Evolutionary conservation across 1,140 invertebrate genomes (phyloP).

Genomic region (Lepidurus packardi): DNA sequence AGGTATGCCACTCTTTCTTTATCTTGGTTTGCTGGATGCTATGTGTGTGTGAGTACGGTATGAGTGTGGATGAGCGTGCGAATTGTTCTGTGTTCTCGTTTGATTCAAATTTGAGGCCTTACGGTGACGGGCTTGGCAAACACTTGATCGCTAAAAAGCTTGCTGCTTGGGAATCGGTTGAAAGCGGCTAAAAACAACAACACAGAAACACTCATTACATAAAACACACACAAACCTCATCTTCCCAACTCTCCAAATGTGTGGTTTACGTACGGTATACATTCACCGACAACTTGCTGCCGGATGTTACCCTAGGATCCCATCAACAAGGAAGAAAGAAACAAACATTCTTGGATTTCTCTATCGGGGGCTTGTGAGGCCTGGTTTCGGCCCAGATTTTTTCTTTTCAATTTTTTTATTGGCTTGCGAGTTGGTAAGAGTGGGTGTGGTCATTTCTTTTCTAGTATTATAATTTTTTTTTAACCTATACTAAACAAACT

Average conservation of each 20-base stretch:
- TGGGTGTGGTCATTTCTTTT: constrained; percentile 32
- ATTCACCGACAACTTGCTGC: not conserved
- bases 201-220: not conserved
- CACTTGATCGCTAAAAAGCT: too few species aligned
- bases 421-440: not conserved
- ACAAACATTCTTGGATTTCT: not conserved
- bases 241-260: not conserved
- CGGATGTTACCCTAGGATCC: not conserved
- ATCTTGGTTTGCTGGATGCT: constrained; percentile 9
- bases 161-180: too few species aligned
- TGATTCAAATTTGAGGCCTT: not conserved
- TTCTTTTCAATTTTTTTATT: constrained; percentile 18
- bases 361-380: not conserved
- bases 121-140: not conserved
- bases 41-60: constrained; percentile 20
- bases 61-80: constrained; percentile 26
- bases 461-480: constrained; percentile 25
- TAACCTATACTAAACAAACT: constrained; percentile 24
- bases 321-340: not conserved
- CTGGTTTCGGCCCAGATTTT: not conserved
- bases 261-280: not conserved
- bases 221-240: not conserved
- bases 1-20: constrained; percentile 61
- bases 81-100: constrained; percentile 16
- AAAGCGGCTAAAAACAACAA: too few species aligned